Evolutionary conservation across 2,113 vertebrate genomes (phyloP).

Genomic region (Verasper variegatus): DNA sequence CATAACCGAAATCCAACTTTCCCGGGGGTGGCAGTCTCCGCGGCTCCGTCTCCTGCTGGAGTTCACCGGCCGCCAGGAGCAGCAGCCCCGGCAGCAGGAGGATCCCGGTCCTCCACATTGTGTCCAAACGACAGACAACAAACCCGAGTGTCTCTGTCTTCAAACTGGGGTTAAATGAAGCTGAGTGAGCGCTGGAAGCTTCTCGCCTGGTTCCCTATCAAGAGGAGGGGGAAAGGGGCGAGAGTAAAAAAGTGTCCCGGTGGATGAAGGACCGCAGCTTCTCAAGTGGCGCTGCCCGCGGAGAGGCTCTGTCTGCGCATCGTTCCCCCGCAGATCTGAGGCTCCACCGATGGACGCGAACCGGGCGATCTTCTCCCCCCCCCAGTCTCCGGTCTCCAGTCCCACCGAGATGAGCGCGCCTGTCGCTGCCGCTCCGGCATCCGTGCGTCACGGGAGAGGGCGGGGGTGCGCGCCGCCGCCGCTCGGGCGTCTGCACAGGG

Average conservation of each 20-base stretch:
- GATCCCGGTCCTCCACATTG: slow-evolving; percentile 79
- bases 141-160: neutral
- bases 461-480: slow-evolving; percentile 47
- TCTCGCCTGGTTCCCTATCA: slow-evolving; percentile 5
- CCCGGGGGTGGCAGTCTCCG: slow-evolving; percentile 70
- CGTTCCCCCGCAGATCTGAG: slow-evolving; percentile 34
- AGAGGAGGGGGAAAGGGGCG: neutral
- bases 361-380: slow-evolving; percentile 34
- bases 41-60: slow-evolving; percentile 64
- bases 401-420: slow-evolving; percentile 49
- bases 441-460: slow-evolving; percentile 63
- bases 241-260: slow-evolving; percentile 42
- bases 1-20: slow-evolving; percentile 88
- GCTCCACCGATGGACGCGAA: slow-evolving; percentile 48
- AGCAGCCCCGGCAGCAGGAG: slow-evolving; percentile 75
- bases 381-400: slow-evolving; percentile 44
- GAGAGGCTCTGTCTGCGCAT: slow-evolving; percentile 57
- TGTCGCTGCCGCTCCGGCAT: slow-evolving; percentile 51
- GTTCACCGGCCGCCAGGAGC: slow-evolving; percentile 74
- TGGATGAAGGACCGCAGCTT: slow-evolving; percentile 44
- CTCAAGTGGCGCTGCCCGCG: slow-evolving; percentile 63
- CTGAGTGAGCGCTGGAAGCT: neutral
- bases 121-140: slow-evolving; percentile 13
- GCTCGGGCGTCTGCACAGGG: neutral
- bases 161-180: too few species aligned